A percentile compares a stretch with the other conserved stretches of the same genome.
Evolutionary conservation across 2,888 invertebrate species (phyloP).

Genomic region (Meiosimyza platycephala): DNA sequence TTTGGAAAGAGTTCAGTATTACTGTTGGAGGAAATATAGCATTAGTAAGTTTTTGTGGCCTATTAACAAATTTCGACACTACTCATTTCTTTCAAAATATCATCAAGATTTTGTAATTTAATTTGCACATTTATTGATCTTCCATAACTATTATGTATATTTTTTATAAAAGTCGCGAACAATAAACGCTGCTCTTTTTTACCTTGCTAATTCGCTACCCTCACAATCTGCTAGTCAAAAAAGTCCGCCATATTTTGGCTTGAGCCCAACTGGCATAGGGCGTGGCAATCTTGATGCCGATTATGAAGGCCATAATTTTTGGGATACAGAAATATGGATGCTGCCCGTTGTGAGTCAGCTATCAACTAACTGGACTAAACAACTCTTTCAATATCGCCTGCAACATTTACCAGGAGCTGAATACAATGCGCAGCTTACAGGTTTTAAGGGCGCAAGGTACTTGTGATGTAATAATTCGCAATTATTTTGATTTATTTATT

Average conservation of each 20-base stretch:
- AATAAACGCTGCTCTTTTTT: constrained; percentile 72
- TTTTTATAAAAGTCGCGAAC: constrained; percentile 48
- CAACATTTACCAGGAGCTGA: constrained; percentile 69
- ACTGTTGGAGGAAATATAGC: constrained; percentile 69
- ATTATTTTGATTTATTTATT: background rate
- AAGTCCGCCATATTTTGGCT: constrained; percentile 69
- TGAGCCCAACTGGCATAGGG: constrained; percentile 72
- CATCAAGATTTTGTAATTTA: no score
- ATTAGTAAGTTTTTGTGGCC: constrained; percentile 61
- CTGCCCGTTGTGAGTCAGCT: constrained; percentile 70
- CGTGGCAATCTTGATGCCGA: constrained; percentile 63
- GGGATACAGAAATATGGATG: constrained; percentile 77
- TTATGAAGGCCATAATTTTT: constrained; percentile 72
- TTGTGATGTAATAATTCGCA: background rate
- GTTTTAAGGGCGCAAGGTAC: constrained; percentile 71
- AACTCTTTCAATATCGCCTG: constrained; percentile 70
- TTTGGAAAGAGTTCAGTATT: constrained; percentile 69
- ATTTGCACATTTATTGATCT: background rate
- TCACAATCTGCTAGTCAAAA: constrained; percentile 68
- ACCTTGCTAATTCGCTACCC: constrained; percentile 71
- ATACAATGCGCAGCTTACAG: constrained; percentile 68
- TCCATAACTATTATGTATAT: background rate
- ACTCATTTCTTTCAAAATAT: no score
- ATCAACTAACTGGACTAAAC: constrained; percentile 68
- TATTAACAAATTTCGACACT: no score